Percentiles rank a stretch among this genome's conserved stretches.
Conservation (phyloP, 2,113 vertebrate species). For the Axis porcinus region DNA sequence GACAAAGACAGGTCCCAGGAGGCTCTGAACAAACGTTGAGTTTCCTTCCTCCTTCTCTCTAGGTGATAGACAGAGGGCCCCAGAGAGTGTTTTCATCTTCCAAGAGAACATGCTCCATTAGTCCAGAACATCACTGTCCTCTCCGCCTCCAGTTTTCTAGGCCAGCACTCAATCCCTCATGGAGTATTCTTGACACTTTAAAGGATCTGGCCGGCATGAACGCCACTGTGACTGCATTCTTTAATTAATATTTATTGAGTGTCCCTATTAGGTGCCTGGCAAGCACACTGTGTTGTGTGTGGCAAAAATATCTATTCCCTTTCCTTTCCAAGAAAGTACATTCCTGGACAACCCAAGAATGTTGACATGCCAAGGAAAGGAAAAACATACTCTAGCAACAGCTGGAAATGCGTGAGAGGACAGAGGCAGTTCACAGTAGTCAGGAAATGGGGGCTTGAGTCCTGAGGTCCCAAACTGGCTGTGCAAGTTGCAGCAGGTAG, state of each 20-base stretch:
- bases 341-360: slow-evolving; percentile 24
- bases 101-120: not conserved
- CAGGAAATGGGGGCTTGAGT: not conserved
- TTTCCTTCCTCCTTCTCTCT: not conserved
- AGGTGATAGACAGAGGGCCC: not conserved
- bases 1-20: not conserved
- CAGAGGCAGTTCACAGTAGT: not conserved
- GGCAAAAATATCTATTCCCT: slow-evolving; percentile 12
- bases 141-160: not conserved
- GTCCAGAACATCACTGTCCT: not conserved
- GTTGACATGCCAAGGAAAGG: not conserved
- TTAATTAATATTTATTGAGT: slow-evolving; percentile 57
- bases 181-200: not conserved
- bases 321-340: slow-evolving; percentile 36
- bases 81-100: not conserved
- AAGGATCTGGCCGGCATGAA: not conserved
- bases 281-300: not conserved
- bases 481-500: not conserved
- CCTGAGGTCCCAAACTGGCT: not conserved
- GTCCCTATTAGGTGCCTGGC: slow-evolving; percentile 40
- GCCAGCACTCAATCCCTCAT: not conserved
- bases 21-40: not conserved
- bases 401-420: not conserved
- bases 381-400: not conserved
- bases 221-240: not conserved